Percentiles rank a stretch among this genome's conserved stretches.
Evolutionary conservation across 2,113 vertebrate species (phyloP).

Genomic region (Myotis lucifugus): DNA sequence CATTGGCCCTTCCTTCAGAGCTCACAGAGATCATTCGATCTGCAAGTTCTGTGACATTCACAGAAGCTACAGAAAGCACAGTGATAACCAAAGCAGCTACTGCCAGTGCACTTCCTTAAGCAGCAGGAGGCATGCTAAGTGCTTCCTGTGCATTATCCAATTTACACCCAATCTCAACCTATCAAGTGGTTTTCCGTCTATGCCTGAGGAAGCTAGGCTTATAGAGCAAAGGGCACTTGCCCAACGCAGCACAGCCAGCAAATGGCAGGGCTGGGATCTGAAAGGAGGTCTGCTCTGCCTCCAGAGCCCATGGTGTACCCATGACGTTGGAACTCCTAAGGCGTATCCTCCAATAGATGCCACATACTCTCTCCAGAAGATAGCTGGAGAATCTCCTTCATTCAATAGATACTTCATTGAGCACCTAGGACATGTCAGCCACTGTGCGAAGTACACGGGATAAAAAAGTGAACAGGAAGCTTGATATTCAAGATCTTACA

Average conservation of each 20-base stretch:
- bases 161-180: conserved; percentile 17
- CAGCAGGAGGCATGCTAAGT: conserved; percentile 32
- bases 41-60: neutral
- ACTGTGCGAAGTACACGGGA: neutral
- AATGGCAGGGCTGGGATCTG: neutral
- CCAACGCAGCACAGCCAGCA: neutral
- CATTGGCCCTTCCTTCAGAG: neutral
- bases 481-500: neutral
- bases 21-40: conserved; percentile 8
- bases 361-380: neutral
- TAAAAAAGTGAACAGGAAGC: neutral
- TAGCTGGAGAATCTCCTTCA: neutral
- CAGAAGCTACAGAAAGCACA: conserved; percentile 27
- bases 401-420: neutral
- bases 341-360: neutral
- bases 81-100: neutral
- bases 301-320: neutral
- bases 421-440: neutral
- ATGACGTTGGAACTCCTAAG: neutral
- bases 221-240: neutral
- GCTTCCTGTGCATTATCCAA: conserved; percentile 1
- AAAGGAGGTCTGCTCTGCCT: neutral
- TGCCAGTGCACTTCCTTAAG: neutral
- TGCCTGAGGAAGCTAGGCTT: neutral
- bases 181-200: neutral